These are phyloP conservation scores for Schizopygopsis pylzovi DNA, from an alignment of 2,797 vertebrate species.

Conservation along the genomic window DNA sequence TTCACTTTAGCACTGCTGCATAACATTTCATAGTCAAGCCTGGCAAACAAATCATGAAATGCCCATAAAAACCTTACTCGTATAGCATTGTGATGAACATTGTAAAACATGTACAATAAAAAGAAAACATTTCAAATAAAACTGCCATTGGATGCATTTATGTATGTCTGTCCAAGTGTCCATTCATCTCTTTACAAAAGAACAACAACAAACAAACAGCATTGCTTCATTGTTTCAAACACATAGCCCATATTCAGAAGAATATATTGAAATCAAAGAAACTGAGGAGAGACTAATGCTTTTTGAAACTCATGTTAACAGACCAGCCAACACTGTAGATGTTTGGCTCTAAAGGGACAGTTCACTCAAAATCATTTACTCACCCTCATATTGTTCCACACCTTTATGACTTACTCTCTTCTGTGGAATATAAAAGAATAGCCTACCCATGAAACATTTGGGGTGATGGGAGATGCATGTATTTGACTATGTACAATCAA, in stretches of 20 bases:
- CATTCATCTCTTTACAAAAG: not conserved
- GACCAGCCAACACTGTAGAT: not conserved
- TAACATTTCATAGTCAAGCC: slow-evolving; percentile 5
- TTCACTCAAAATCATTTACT: not conserved
- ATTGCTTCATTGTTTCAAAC: not conserved
- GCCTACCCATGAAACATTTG: not conserved
- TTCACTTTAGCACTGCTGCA: not conserved
- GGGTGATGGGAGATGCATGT: not conserved
- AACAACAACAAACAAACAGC: not conserved
- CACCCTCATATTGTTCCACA: not conserved
- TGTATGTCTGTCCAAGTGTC: not conserved
- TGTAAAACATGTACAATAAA: too few relatives aligned
- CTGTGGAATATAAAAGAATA: not conserved
- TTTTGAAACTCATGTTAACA: not conserved
- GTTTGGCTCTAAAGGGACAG: not conserved
- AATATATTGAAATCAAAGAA: not conserved
- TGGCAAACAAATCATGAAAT: not conserved
- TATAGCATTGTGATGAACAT: not conserved
- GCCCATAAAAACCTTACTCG: not conserved
- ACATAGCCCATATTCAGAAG: not conserved
- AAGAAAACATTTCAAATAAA: not conserved
- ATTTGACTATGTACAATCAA: not conserved
- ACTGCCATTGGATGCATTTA: not conserved
- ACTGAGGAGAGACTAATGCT: not conserved
- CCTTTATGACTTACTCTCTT: not conserved